Percentiles rank a stretch among this genome's conserved stretches.
phyloP scores from a whole-genome alignment of 2,888 invertebrate genomes.

The Endomychus coccineus region DNA sequence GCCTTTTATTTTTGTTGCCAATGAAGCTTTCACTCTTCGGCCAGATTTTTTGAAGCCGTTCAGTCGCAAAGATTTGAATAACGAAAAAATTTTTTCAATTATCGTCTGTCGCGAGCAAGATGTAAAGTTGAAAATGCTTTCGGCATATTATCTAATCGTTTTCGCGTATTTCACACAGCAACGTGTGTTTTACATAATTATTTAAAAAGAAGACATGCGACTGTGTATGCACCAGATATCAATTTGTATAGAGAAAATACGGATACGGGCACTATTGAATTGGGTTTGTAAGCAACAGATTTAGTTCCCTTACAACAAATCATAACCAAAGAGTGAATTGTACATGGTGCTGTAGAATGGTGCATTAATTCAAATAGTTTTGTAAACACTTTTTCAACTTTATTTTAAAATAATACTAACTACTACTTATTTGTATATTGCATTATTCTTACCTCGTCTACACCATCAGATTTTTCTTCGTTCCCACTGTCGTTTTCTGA shows the following conservation, averaged over 20 bases:
- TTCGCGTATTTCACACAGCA: slow-evolving; percentile 9
- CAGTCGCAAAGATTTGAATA: slow-evolving; percentile 7
- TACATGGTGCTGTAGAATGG: slow-evolving; percentile 13
- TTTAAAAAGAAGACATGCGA: slow-evolving; percentile 2
- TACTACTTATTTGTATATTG: not conserved
- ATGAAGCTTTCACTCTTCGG: slow-evolving; percentile 10
- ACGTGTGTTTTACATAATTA: slow-evolving; percentile 10
- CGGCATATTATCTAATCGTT: slow-evolving; percentile 9
- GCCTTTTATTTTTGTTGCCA: slow-evolving; percentile 10
- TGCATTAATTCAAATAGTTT: slow-evolving; percentile 7
- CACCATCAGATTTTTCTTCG: slow-evolving; percentile 3
- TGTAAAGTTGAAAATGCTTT: slow-evolving; percentile 9
- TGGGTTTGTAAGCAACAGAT: slow-evolving; percentile 7
- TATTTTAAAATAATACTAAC: slow-evolving; percentile 1
- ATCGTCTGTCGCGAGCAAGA: slow-evolving; percentile 7
- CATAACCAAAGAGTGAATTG: slow-evolving; percentile 11
- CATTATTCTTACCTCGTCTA: slow-evolving; percentile 4
- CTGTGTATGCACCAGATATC: slow-evolving; percentile 11
- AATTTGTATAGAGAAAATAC: slow-evolving; percentile 14
- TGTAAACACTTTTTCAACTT: slow-evolving; percentile 7
- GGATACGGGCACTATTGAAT: slow-evolving; percentile 12
- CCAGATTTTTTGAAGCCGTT: slow-evolving; percentile 9
- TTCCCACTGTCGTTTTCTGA: not conserved
- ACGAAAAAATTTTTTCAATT: slow-evolving; percentile 7
- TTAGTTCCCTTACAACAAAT: slow-evolving; percentile 11